phyloP scores from a whole-genome alignment of 1,140 invertebrate species.

The Nephila pilipes region DNA sequence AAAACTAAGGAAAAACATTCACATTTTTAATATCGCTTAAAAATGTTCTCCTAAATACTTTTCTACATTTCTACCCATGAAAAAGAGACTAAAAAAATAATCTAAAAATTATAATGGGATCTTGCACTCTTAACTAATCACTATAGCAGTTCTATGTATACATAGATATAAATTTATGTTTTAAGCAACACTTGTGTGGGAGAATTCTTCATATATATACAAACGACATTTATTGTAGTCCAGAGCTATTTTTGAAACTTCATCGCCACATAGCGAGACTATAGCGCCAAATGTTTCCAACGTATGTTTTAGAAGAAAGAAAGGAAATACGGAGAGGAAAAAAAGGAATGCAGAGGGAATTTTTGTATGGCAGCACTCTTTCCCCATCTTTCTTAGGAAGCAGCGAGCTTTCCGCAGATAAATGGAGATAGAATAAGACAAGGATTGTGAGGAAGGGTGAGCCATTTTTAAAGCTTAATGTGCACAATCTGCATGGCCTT shows the following conservation, averaged over 20 bases:
- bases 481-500: slow-evolving; percentile 75
- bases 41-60: too few relatives aligned
- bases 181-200: too few relatives aligned
- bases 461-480: slow-evolving; percentile 77
- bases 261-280: slow-evolving; percentile 48
- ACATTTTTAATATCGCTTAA: too few relatives aligned
- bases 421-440: slow-evolving; percentile 75
- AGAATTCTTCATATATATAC: too few relatives aligned
- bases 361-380: slow-evolving; percentile 51
- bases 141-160: not conserved
- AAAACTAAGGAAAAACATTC: too few relatives aligned
- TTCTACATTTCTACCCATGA: too few relatives aligned
- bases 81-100: slow-evolving; percentile 17
- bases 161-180: too few relatives aligned
- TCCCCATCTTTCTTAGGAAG: slow-evolving; percentile 42
- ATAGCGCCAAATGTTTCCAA: slow-evolving; percentile 64
- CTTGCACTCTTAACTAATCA: not conserved
- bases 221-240: too few relatives aligned
- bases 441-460: slow-evolving; percentile 74
- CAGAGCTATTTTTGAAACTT: not conserved
- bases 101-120: not conserved
- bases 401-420: slow-evolving; percentile 64
- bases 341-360: slow-evolving; percentile 54
- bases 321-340: slow-evolving; percentile 40
- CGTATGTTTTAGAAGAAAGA: slow-evolving; percentile 12